phyloP scores from a whole-genome alignment of 2,888 invertebrate genomes.

The Acheta domesticus region DNA sequence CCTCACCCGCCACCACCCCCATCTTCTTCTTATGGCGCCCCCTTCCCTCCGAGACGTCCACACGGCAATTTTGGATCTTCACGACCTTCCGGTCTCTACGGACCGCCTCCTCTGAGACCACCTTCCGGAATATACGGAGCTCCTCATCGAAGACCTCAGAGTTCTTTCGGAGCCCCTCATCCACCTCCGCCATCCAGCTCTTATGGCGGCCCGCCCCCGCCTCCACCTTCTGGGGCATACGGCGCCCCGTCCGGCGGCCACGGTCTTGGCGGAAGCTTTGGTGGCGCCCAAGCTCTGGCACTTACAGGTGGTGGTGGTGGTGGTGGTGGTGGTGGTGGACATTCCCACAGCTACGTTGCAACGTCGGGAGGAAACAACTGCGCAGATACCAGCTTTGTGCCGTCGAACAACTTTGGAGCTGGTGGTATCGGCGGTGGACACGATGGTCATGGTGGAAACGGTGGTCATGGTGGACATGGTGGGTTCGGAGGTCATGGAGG shows the following conservation, averaged over 20 bases:
- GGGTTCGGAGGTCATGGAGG: slow-evolving; percentile 23
- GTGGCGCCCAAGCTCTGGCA: slow-evolving; percentile 34
- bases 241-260: slow-evolving; percentile 20
- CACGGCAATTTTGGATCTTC: not conserved
- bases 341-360: slow-evolving; percentile 41
- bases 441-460: slow-evolving; percentile 38
- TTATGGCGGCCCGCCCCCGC: slow-evolving; percentile 4
- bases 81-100: slow-evolving; percentile 19
- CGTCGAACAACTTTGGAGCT: slow-evolving; percentile 34
- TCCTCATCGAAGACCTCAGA: not conserved
- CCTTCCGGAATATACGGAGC: slow-evolving; percentile 21
- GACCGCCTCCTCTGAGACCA: slow-evolving; percentile 18
- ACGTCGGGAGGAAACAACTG: slow-evolving; percentile 31
- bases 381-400: slow-evolving; percentile 35
- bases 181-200: slow-evolving; percentile 4
- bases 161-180: not conserved
- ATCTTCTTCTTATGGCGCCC: not conserved
- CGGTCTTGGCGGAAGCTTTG: slow-evolving; percentile 39
- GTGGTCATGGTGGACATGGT: slow-evolving; percentile 10
- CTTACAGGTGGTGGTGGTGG: no score
- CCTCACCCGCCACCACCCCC: not conserved
- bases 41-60: not conserved
- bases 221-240: slow-evolving; percentile 24
- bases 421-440: slow-evolving; percentile 37
- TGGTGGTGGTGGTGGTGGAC: no score